Conservation (phyloP, 2,113 vertebrate genomes). For the Polyodon spathula region DNA sequence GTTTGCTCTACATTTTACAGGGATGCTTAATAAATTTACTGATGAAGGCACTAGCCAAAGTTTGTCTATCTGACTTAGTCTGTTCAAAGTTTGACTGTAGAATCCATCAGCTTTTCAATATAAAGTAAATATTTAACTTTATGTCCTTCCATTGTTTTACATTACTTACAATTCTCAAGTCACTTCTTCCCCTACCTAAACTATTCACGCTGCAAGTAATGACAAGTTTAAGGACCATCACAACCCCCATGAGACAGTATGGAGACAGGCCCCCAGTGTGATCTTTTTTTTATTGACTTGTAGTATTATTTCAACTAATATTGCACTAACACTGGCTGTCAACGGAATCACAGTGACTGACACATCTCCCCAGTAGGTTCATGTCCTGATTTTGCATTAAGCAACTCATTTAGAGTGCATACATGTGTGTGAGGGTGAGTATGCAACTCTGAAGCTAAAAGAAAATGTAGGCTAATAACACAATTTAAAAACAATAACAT, state of each 20-base stretch:
- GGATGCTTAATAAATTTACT: too few species aligned
- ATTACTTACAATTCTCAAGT: too few species aligned
- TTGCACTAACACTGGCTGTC: conserved; percentile 38
- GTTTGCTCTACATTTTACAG: too few species aligned
- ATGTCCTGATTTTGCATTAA: conserved; percentile 30
- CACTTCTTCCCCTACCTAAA: too few species aligned
- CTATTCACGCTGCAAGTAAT: too few species aligned
- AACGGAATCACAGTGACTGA: conserved; percentile 28
- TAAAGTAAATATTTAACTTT: too few species aligned
- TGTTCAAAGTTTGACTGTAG: too few species aligned
- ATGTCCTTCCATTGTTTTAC: too few species aligned
- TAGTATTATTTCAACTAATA: conserved; percentile 31
- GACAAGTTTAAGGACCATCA: too few species aligned
- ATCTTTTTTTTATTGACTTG: conserved; percentile 29
- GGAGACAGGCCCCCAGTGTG: neutral
- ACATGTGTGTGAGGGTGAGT: conserved; percentile 6
- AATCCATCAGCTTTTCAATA: too few species aligned
- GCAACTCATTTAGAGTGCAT: conserved; percentile 21
- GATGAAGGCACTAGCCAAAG: too few species aligned
- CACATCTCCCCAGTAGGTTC: conserved; percentile 37
- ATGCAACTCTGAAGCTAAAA: conserved; percentile 17
- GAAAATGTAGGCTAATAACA: conserved; percentile 33
- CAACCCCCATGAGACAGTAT: neutral
- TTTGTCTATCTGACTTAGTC: too few species aligned
- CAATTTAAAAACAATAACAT: conserved; percentile 37